phyloP scores from a whole-genome alignment of 2,113 vertebrate species.

The Pelvicachromis taeniatus region DNA sequence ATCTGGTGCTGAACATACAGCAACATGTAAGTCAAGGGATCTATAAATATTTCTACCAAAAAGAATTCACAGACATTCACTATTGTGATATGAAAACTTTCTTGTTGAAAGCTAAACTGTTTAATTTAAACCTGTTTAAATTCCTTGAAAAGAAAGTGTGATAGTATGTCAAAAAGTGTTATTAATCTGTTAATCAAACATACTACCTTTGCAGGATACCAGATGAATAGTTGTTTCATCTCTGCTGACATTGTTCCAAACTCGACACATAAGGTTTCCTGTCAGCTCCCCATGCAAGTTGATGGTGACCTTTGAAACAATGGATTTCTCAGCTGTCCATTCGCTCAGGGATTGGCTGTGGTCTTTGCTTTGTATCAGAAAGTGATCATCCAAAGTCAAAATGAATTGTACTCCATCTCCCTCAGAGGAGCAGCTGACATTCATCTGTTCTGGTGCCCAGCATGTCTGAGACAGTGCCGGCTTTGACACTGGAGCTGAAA shows the following conservation, averaged over 20 bases:
- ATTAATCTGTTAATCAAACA: neutral
- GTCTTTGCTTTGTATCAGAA: neutral
- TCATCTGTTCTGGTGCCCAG: conserved; percentile 1
- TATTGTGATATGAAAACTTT: neutral
- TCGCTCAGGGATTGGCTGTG: neutral
- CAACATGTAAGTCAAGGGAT: no score
- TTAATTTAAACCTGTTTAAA: neutral
- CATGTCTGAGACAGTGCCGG: conserved; percentile 31
- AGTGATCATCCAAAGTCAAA: neutral
- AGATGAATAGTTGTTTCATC: neutral
- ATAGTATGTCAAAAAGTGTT: neutral
- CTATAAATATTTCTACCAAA: no score
- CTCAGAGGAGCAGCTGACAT: conserved; percentile 10
- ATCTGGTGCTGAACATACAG: no score
- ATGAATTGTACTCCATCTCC: conserved; percentile 1
- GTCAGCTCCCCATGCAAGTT: neutral
- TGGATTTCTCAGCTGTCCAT: neutral
- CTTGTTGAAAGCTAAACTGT: neutral
- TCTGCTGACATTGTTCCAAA: conserved; percentile 13
- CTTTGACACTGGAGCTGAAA: conserved; percentile 23
- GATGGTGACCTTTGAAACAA: neutral
- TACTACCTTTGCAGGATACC: conserved; percentile 8
- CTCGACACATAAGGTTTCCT: conserved; percentile 16
- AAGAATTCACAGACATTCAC: no score
- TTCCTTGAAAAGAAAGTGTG: neutral